Base-by-base conservation (phyloP, 2,888 invertebrate species). In the Bhutanitis thaidina region DNA sequence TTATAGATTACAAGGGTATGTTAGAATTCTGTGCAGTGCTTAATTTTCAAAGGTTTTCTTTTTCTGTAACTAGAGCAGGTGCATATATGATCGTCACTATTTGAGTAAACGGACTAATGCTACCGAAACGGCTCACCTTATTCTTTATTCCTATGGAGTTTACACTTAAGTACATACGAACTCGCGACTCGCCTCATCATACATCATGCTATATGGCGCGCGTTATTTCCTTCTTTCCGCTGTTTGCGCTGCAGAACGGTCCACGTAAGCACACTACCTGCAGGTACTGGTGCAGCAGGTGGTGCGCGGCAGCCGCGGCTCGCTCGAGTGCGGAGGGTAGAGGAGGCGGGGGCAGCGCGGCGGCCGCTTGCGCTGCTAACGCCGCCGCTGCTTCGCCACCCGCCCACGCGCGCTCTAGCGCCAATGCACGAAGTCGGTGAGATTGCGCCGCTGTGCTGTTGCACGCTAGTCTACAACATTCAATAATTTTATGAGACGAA, bases 321-420 rank as follows among this genome's bases (percentile, higher is more conserved):
- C 86, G 74, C 69, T 87, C 85, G 9, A 80, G 67, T 51, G 84
- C 83, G 58, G 82, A 79, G 50, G 84, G 80, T 49, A 86, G 77
- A 52, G 86, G 86, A 52, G 82, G 73, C 57, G 87, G 86, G n/a
- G 88, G 87, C 52, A 87, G 73, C 39, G 87, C 87, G 50, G 74
- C 81, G 10, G 86, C 84, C 14, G 87, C 87, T 53, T 75, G 77
- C 46, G 87, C 84, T 40, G 85, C 84, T 30, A 86, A 61, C 43
- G 81, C 80, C 34, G 87, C 87, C 3, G 77, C 83, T 51, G 80
- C 81, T 63, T 82, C 87, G 41, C 85, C 86, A 43, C 88, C 87
- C 50, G 84, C 78, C 88, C 88, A 86, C 61, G 88, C 87, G 36
- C 87, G 80, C 69, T 83, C 81, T 54, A 87, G 61, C 27, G 87